These are phyloP conservation scores for Lerista edwardsae DNA, from an alignment of 2,797 vertebrate genomes.

Conservation along the genomic window DNA sequence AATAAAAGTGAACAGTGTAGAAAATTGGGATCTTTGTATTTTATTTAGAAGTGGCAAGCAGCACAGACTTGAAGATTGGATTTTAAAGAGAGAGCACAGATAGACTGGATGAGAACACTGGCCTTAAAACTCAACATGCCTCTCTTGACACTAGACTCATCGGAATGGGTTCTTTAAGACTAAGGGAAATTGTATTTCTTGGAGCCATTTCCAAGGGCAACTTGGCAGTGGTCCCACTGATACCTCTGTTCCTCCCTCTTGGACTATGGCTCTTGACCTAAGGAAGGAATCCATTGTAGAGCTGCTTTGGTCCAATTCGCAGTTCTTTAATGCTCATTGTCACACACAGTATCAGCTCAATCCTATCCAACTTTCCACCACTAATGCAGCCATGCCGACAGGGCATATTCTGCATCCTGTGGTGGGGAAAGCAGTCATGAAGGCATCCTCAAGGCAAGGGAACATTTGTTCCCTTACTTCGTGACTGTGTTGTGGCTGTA, in stretches of 20 bases:
- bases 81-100: background rate
- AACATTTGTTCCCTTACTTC: too few species aligned
- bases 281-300: background rate
- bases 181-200: background rate
- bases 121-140: background rate
- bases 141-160: background rate
- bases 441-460: too few species aligned
- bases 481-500: too few species aligned
- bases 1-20: background rate
- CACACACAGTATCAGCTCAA: background rate
- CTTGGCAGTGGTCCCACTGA: background rate
- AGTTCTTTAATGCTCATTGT: background rate
- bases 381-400: too few species aligned
- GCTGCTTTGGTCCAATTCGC: background rate
- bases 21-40: background rate
- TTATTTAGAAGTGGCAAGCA: background rate
- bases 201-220: background rate
- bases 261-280: background rate
- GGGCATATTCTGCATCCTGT: too few species aligned
- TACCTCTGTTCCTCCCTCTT: background rate
- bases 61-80: background rate
- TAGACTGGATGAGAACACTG: background rate
- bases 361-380: too few species aligned
- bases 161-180: background rate
- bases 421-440: too few species aligned